A percentile compares a stretch with the other conserved stretches of the same genome.
Evolutionary conservation across 1,140 invertebrate genomes (phyloP).

Genomic region (Platyura marginata): DNA sequence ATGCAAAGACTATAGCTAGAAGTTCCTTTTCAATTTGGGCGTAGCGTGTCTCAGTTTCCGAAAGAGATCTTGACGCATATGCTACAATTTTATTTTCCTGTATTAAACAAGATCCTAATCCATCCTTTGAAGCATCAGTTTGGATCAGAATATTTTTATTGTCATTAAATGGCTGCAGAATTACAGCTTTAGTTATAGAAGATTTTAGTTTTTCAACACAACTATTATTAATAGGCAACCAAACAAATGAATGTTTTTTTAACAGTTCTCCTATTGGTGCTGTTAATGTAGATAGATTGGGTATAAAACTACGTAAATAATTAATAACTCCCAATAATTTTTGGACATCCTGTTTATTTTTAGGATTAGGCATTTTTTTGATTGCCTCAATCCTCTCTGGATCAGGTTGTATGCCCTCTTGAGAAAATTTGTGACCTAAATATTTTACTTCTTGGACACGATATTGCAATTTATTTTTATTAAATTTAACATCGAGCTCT

Average conservation of each 20-base stretch:
- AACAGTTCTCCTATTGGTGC: not conserved
- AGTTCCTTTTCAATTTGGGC: slow-evolving; percentile 26
- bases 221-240: not conserved
- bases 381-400: slow-evolving; percentile 2
- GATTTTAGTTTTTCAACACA: not conserved
- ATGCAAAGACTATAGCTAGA: slow-evolving; percentile 18
- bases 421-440: not conserved
- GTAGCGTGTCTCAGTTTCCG: slow-evolving; percentile 16
- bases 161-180: slow-evolving; percentile 12
- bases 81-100: slow-evolving; percentile 22
- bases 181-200: not conserved
- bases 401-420: slow-evolving; percentile 2
- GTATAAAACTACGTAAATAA: slow-evolving; percentile 1
- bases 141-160: slow-evolving; percentile 10
- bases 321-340: not conserved
- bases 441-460: not conserved
- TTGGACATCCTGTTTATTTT: slow-evolving; percentile 2
- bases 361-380: slow-evolving; percentile 1
- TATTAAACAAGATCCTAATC: slow-evolving; percentile 22
- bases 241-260: not conserved
- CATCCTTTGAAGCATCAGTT: slow-evolving; percentile 18
- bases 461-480: slow-evolving; percentile 5
- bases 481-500: slow-evolving; percentile 2
- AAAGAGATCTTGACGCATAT: slow-evolving; percentile 20
- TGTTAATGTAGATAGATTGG: not conserved